Conservation (phyloP, 1,140 invertebrate genomes). For the Bombus balteatus region DNA sequence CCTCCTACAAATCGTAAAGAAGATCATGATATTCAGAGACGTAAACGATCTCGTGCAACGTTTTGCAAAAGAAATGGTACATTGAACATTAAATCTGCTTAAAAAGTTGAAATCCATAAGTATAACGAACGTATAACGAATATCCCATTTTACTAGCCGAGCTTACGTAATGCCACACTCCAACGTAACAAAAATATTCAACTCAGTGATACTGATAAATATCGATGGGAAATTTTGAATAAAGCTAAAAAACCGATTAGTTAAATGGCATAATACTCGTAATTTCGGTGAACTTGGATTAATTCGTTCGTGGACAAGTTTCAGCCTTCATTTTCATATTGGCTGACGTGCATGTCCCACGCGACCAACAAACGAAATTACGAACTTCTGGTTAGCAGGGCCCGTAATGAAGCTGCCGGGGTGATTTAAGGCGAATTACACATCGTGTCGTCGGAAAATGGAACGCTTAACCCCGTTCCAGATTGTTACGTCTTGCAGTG, state of each 20-base stretch:
- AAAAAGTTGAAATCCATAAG: too few species aligned
- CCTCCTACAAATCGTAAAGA: too few species aligned
- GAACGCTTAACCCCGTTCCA: conserved; percentile 40
- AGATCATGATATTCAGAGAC: too few species aligned
- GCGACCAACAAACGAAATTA: conserved; percentile 27
- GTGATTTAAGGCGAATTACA: conserved; percentile 39
- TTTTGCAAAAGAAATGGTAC: too few species aligned
- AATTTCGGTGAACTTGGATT: neutral
- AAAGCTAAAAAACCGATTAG: too few species aligned
- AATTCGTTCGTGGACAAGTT: neutral
- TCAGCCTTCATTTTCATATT: conserved; percentile 26
- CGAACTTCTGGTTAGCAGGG: conserved; percentile 18
- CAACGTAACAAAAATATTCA: neutral
- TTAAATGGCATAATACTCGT: too few species aligned
- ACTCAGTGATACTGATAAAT: neutral
- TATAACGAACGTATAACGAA: too few species aligned
- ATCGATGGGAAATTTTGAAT: neutral
- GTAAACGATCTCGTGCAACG: too few species aligned
- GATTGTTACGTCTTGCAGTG: conserved; percentile 30
- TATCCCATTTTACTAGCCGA: neutral
- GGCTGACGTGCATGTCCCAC: neutral
- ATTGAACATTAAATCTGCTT: too few species aligned
- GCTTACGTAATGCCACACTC: neutral
- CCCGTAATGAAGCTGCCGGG: conserved; percentile 24
- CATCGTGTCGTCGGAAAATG: conserved; percentile 24